A percentile compares a stretch with the other conserved stretches of the same genome.
Conservation (phyloP, 2,888 invertebrate genomes). For the Campoletis raptor region DNA sequence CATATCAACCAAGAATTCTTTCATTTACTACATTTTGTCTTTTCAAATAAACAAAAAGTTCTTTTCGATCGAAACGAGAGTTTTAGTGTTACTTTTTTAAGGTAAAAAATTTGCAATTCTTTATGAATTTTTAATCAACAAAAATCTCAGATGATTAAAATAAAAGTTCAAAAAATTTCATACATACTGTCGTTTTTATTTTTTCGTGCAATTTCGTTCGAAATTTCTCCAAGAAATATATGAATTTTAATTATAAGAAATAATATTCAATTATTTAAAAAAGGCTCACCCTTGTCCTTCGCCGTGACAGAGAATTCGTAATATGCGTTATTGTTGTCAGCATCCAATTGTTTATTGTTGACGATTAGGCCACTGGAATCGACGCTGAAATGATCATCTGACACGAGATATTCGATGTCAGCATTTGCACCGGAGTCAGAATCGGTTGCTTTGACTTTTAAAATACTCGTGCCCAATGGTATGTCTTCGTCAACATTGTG, state of each 20-base stretch:
- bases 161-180: not conserved
- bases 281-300: constrained; percentile 91
- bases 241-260: not conserved
- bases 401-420: constrained; percentile 96
- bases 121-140: not conserved
- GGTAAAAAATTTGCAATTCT: too few species aligned
- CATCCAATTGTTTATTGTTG: constrained; percentile 96
- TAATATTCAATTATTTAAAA: not conserved
- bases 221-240: not conserved
- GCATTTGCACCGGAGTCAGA: constrained; percentile 98
- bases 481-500: constrained; percentile 98
- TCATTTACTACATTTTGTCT: too few species aligned
- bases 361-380: constrained; percentile 97
- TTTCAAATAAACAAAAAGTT: too few species aligned
- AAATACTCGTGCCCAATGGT: constrained; percentile 95
- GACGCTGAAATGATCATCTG: constrained; percentile 97
- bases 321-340: constrained; percentile 98
- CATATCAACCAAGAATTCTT: too few species aligned
- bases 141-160: not conserved
- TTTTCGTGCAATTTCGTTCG: not conserved
- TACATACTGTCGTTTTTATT: not conserved
- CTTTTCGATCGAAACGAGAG: too few species aligned
- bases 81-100: too few species aligned
- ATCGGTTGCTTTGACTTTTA: constrained; percentile 98
- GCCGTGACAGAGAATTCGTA: constrained; percentile 98